These are phyloP conservation scores for Enteromius fasciolatus DNA, from an alignment of 2,797 vertebrate species.

Conservation along the genomic window DNA sequence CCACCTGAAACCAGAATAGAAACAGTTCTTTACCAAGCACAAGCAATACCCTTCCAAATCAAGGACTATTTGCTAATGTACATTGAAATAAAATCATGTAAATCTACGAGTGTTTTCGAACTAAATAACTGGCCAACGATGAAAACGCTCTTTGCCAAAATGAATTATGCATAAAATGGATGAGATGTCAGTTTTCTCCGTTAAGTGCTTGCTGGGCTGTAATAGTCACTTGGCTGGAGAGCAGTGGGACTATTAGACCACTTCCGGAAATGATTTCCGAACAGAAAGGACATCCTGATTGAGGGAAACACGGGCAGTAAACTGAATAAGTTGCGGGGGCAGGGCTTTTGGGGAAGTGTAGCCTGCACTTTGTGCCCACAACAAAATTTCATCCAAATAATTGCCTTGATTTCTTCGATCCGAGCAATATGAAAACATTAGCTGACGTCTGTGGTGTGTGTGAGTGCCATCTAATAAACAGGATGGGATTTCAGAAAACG, in stretches of 20 bases:
- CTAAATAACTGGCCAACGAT: constrained; percentile 18
- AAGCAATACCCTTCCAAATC: not conserved
- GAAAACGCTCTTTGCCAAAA: constrained; percentile 2
- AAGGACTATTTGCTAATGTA: not conserved
- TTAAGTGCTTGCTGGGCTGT: constrained; percentile 40
- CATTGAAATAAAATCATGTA: not conserved
- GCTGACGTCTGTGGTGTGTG: constrained; percentile 8
- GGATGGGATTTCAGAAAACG: not conserved
- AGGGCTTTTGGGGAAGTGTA: constrained; percentile 16
- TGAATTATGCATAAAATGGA: constrained; percentile 59
- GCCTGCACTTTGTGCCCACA: constrained; percentile 19
- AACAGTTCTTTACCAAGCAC: not conserved
- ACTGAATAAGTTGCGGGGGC: not conserved
- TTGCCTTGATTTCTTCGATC: constrained; percentile 6
- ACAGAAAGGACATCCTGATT: constrained; percentile 43
- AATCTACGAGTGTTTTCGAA: not conserved
- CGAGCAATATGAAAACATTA: constrained; percentile 16
- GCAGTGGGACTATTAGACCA: constrained; percentile 38
- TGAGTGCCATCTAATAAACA: not conserved
- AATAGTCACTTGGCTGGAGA: constrained; percentile 26
- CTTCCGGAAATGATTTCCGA: constrained; percentile 46
- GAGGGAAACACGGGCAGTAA: constrained; percentile 9
- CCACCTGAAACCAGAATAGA: constrained; percentile 73
- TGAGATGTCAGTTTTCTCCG: constrained; percentile 20
- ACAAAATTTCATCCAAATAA: constrained; percentile 5